Percentiles rank a stretch among this genome's conserved stretches.
phyloP scores from a whole-genome alignment of 1,140 invertebrate genomes.

The Atta texana region DNA sequence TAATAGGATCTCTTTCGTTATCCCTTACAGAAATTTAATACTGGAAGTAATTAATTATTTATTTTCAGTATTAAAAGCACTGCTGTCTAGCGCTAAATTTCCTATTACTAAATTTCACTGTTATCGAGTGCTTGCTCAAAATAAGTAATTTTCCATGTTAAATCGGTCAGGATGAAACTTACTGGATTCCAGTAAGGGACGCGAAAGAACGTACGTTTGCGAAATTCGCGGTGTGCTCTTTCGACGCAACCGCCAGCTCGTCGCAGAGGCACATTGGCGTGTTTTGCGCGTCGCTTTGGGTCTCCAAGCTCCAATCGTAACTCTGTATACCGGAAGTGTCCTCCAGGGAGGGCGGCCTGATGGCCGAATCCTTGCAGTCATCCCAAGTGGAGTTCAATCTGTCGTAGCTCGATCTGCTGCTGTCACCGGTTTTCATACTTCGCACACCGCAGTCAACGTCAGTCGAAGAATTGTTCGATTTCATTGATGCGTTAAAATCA shows the following conservation, averaged over 20 bases:
- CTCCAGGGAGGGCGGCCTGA: slow-evolving; percentile 65
- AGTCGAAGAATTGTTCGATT: not conserved
- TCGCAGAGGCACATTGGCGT: slow-evolving; percentile 68
- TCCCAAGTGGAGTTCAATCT: slow-evolving; percentile 64
- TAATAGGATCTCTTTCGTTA: not conserved
- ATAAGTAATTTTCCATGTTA: no score
- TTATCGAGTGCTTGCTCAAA: no score
- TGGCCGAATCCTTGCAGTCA: slow-evolving; percentile 39
- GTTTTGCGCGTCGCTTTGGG: slow-evolving; percentile 62
- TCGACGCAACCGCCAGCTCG: slow-evolving; percentile 70
- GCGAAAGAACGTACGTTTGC: slow-evolving; percentile 31
- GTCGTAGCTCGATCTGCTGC: slow-evolving; percentile 69
- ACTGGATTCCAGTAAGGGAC: no score
- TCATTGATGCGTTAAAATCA: not conserved
- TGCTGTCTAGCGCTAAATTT: no score
- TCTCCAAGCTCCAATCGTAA: slow-evolving; percentile 71
- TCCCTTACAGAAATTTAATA: no score
- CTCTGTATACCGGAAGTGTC: slow-evolving; percentile 72
- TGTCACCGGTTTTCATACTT: slow-evolving; percentile 17
- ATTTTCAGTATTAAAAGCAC: no score
- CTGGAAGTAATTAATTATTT: no score
- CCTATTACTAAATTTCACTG: no score
- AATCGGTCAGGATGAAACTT: no score
- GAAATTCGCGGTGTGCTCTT: slow-evolving; percentile 7
- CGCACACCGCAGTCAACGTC: not conserved